phyloP scores from a whole-genome alignment of 2,797 vertebrate species.

The Synanceia verrucosa region DNA sequence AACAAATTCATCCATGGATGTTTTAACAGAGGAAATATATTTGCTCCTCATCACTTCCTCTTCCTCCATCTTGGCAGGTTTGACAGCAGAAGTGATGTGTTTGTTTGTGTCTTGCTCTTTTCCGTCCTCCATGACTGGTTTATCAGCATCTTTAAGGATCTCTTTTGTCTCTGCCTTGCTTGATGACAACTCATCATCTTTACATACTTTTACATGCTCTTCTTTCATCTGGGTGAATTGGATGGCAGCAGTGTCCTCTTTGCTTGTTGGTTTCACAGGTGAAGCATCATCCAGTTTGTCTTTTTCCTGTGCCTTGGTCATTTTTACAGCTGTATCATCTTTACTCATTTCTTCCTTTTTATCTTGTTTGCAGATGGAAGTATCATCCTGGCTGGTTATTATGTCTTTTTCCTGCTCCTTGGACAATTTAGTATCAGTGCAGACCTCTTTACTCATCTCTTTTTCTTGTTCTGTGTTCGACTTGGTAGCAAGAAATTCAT shows the following conservation, averaged over 20 bases:
- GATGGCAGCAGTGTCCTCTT: conserved; percentile 15
- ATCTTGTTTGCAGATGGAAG: conserved; percentile 8
- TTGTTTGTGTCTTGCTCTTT: conserved; percentile 18
- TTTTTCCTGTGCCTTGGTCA: conserved; percentile 19
- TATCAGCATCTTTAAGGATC: conserved; percentile 11
- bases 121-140: conserved; percentile 23
- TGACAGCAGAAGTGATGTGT: conserved; percentile 16
- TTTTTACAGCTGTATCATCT: conserved; percentile 19
- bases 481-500: conserved; percentile 21
- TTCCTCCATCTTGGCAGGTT: conserved; percentile 15
- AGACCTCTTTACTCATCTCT: conserved; percentile 36
- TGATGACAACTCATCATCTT: conserved; percentile 27
- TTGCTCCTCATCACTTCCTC: conserved; percentile 13
- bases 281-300: conserved; percentile 33
- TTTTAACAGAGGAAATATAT: conserved; percentile 26
- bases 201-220: background rate
- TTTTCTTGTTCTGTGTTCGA: conserved; percentile 30
- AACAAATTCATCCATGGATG: conserved; percentile 9
- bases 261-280: conserved; percentile 25
- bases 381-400: conserved; percentile 26
- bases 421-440: conserved; percentile 8
- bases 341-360: conserved; percentile 9
- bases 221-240: conserved; percentile 17
- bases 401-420: conserved; percentile 30
- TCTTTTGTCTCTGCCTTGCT: conserved; percentile 23